Conservation (phyloP, 2,113 vertebrate genomes). For the Stegostoma tigrinum region DNA sequence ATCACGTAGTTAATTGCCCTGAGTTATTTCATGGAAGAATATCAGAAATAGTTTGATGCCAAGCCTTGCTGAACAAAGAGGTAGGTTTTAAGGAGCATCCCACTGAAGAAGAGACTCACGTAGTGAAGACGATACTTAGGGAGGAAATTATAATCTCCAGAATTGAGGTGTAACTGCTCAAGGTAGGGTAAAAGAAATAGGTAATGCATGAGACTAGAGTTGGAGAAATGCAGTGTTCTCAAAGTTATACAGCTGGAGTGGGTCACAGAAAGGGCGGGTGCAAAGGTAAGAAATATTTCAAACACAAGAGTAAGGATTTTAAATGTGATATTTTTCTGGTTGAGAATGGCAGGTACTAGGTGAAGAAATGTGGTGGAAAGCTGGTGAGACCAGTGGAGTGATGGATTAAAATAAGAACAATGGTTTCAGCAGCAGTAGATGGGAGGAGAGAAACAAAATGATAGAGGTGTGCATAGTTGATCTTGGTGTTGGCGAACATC, state of each 20-base stretch:
- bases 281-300: background rate
- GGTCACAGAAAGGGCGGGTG: background rate
- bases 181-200: background rate
- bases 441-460: background rate
- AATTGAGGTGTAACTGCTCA: background rate
- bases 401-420: too few species aligned
- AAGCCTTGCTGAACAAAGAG: background rate
- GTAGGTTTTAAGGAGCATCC: background rate
- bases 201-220: too few species aligned
- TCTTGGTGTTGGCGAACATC: background rate
- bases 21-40: background rate
- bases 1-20: background rate
- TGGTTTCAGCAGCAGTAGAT: background rate
- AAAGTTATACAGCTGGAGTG: background rate
- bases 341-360: too few species aligned
- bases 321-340: background rate
- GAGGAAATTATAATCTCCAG: background rate
- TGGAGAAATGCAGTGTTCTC: background rate
- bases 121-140: background rate
- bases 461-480: too few species aligned
- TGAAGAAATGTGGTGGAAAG: too few species aligned
- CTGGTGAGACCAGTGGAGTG: too few species aligned
- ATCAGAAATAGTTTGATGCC: background rate
- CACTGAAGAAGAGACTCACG: background rate
- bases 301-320: background rate